phyloP scores from a whole-genome alignment of 2,888 invertebrate species.

The Amiota mariae region DNA sequence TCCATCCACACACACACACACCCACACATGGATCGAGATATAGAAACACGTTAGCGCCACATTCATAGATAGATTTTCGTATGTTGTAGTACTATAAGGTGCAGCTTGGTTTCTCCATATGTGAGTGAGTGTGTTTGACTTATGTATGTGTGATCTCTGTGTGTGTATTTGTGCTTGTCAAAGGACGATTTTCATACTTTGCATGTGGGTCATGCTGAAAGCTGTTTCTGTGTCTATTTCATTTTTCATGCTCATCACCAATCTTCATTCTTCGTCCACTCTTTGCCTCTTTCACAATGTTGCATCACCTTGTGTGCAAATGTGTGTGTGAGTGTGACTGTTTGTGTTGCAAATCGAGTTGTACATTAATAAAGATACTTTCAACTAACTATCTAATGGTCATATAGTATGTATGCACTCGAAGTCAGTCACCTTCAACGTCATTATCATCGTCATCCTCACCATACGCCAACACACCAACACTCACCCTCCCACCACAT shows the following conservation, averaged over 20 bases:
- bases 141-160: conserved; percentile 21
- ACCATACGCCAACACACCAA: too few relatives aligned
- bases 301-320: conserved; percentile 2
- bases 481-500: too few relatives aligned
- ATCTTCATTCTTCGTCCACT: not conserved
- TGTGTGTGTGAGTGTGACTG: too few relatives aligned
- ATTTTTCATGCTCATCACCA: conserved; percentile 1
- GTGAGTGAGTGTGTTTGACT: not conserved
- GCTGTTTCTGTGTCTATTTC: conserved; percentile 7
- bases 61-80: too few relatives aligned
- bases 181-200: conserved; percentile 20
- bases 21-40: too few relatives aligned
- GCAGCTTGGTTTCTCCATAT: not conserved
- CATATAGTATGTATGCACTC: too few relatives aligned
- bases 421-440: too few relatives aligned
- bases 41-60: too few relatives aligned
- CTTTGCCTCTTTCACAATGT: conserved; percentile 6
- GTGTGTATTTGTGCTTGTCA: conserved; percentile 16
- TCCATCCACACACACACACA: too few relatives aligned
- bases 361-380: conserved; percentile 28
- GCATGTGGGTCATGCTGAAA: conserved; percentile 22
- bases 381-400: not conserved
- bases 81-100: too few relatives aligned
- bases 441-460: too few relatives aligned
- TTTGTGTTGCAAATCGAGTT: conserved; percentile 19